Conservation (phyloP, 1,140 invertebrate genomes). For the Ectropis grisescens region DNA sequence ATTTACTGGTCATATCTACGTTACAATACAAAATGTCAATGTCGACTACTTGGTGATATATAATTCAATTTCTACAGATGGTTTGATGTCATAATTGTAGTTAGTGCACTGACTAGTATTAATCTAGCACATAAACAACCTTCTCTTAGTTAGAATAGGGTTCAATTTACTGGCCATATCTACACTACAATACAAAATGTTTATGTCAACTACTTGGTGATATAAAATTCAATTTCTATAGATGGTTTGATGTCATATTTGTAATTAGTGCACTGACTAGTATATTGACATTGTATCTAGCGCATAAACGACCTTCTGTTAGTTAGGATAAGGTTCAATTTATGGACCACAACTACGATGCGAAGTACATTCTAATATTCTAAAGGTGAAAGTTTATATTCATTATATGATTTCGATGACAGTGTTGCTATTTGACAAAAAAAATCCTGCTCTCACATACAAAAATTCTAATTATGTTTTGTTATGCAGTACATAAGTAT, state of each 20-base stretch:
- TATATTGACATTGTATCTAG: conserved; percentile 95
- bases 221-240: conserved; percentile 99
- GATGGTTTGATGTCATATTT: conserved; percentile 99
- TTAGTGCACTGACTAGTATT: conserved; percentile 96
- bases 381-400: too few relatives aligned
- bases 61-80: conserved; percentile 99
- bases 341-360: too few relatives aligned
- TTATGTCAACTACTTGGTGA: conserved; percentile 97
- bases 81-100: conserved; percentile 99
- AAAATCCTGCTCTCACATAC: too few relatives aligned
- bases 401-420: too few relatives aligned
- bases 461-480: too few relatives aligned
- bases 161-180: too few relatives aligned
- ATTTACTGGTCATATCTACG: too few relatives aligned
- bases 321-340: conserved; percentile 19
- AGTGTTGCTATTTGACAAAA: too few relatives aligned
- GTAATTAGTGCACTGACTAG: conserved; percentile 96
- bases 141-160: conserved; percentile 34
- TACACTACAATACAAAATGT: conserved; percentile 97
- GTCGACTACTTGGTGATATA: conserved; percentile 96
- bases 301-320: conserved; percentile 84
- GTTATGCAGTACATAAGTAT: too few relatives aligned
- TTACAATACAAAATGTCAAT: too few relatives aligned
- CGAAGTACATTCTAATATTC: too few relatives aligned
- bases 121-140: conserved; percentile 94